These are phyloP conservation scores for Meandrusa payeni DNA, from an alignment of 2,888 invertebrate species.

Conservation along the genomic window DNA sequence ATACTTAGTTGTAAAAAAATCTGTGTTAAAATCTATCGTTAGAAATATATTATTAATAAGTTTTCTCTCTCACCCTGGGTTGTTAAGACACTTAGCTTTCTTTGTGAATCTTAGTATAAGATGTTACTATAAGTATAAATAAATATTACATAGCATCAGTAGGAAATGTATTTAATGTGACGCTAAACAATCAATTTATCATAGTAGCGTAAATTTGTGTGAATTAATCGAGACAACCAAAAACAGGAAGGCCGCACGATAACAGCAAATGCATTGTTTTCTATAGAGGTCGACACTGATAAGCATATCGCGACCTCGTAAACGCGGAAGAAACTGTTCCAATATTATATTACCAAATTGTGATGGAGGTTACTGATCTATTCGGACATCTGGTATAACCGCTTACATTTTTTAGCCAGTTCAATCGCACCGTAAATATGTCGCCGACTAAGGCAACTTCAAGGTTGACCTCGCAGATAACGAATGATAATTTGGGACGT, in stretches of 20 bases:
- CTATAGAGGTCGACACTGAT: constrained; percentile 60
- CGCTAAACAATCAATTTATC: constrained; percentile 10
- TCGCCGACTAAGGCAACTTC: constrained; percentile 60
- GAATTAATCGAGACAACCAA: constrained; percentile 28
- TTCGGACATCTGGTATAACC: constrained; percentile 28
- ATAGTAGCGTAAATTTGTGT: constrained; percentile 14
- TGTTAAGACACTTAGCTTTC: too few relatives aligned
- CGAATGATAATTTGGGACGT: constrained; percentile 67
- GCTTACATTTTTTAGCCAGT: constrained; percentile 49
- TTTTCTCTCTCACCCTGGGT: too few relatives aligned
- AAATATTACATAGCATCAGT: too few relatives aligned
- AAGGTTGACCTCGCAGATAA: constrained; percentile 77
- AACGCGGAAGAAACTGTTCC: constrained; percentile 63
- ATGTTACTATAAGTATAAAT: too few relatives aligned
- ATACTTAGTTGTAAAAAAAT: too few relatives aligned
- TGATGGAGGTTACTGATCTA: constrained; percentile 29
- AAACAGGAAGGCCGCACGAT: constrained; percentile 56
- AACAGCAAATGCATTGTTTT: constrained; percentile 59
- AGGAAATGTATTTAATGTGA: too few relatives aligned
- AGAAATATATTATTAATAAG: too few relatives aligned
- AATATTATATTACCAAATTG: constrained; percentile 53
- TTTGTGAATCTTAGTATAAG: too few relatives aligned
- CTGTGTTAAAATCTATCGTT: too few relatives aligned
- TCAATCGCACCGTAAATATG: constrained; percentile 59
- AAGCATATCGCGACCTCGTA: constrained; percentile 62